Evolutionary conservation across 2,888 invertebrate species (phyloP), one percentile per base, ranked within the genome.

Genomic region (Anthoptus insignis): DNA sequence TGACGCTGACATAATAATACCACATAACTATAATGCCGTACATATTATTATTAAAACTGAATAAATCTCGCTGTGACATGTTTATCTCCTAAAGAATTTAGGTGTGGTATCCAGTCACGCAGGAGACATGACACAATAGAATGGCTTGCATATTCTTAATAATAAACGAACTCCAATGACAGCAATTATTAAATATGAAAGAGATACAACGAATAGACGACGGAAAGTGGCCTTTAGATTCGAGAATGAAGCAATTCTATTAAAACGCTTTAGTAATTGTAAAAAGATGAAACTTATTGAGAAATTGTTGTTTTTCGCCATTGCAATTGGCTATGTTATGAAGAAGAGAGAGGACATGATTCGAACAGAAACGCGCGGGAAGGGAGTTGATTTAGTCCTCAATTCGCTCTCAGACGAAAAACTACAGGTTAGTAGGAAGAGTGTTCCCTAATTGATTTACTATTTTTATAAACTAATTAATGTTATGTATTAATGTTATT

Each of bases 61-160:
- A 47, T 47, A 47, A 37, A 54, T 24, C 34, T 54, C 22, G 16
- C 42, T 13, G 60, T 19, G 70, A 75, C 75, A 75, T 9, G 42
- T 47, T 68, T 76, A 83, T 82, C 79, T 73, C 73, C 64, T 65
- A 73, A 82, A 80, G 87, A 86, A 87, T 88, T 84, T 80, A 81
- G 87, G 86, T 76, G 85, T 76, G 83, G 76, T 71, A n/a, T 59
- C 69, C 59, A 59, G 76, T 75, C 78, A 78, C 82, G 76, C 76
- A 59, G 80, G 72, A 56, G 60, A 64, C 54, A 50, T 60, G 57
- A 65, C 60, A 68, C n/a, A n/a, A n/a, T n/a, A n/a, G n/a, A n/a
- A n/a, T n/a, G n/a, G n/a, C n/a, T n/a, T n/a, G n/a, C n/a, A n/a
- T n/a, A n/a, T n/a, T n/a, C n/a, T n/a, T n/a, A n/a, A n/a, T n/a